phyloP scores from a whole-genome alignment of 2,797 vertebrate species.

The Arvicola amphibius region DNA sequence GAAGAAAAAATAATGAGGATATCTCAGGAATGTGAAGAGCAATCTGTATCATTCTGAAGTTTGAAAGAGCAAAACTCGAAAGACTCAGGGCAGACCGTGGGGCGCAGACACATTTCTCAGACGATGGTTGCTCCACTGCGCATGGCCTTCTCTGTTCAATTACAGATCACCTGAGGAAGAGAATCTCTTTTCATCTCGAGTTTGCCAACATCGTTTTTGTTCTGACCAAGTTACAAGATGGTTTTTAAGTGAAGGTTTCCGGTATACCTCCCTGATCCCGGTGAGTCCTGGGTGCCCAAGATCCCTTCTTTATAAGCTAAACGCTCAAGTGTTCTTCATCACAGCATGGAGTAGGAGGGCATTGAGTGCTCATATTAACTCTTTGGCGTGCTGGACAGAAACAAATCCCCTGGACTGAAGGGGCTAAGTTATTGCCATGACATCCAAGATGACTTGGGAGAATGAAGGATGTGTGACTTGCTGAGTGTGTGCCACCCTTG shows the following conservation, averaged over 20 bases:
- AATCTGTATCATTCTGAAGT: slow-evolving; percentile 40
- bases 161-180: slow-evolving; percentile 73
- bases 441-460: neutral
- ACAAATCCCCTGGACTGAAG: neutral
- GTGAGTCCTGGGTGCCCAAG: neutral
- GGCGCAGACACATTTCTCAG: slow-evolving; percentile 64
- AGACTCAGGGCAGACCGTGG: slow-evolving; percentile 45
- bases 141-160: slow-evolving; percentile 46
- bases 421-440: neutral
- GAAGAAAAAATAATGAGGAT: slow-evolving; percentile 61
- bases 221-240: slow-evolving; percentile 79
- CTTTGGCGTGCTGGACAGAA: neutral
- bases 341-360: neutral
- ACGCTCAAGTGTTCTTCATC: neutral
- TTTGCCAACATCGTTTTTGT: slow-evolving; percentile 71
- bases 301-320: neutral
- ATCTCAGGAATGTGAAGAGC: slow-evolving; percentile 27
- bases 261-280: neutral
- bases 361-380: neutral
- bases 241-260: neutral
- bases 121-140: slow-evolving; percentile 29
- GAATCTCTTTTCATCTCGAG: slow-evolving; percentile 73
- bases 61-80: slow-evolving; percentile 66
- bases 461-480: neutral
- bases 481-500: neutral